Evolutionary conservation across 1,140 invertebrate genomes (phyloP).

Genomic region (Drosophila truncata): DNA sequence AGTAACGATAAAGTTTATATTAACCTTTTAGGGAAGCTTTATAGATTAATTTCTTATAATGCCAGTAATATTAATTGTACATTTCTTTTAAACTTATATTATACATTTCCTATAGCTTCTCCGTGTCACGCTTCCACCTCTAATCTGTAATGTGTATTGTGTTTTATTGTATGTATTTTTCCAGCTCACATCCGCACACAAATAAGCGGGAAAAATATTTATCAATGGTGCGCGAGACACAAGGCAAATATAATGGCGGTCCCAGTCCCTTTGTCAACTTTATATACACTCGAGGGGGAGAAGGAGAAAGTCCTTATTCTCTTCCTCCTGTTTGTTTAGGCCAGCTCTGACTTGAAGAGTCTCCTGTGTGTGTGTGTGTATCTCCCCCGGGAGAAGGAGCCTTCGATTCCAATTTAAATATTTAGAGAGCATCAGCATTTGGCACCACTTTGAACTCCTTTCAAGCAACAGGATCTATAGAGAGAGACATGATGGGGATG

Average conservation of each 20-base stretch:
- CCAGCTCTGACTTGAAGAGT: slow-evolving; percentile 34
- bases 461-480: slow-evolving; percentile 13
- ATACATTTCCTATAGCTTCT: background rate
- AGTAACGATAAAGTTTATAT: too few relatives aligned
- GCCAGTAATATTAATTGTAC: background rate
- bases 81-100: too few relatives aligned
- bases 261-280: slow-evolving; percentile 31
- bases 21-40: too few relatives aligned
- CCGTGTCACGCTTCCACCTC: slow-evolving; percentile 37
- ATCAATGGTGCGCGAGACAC: slow-evolving; percentile 52
- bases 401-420: slow-evolving; percentile 52
- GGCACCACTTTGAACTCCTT: slow-evolving; percentile 50
- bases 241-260: slow-evolving; percentile 35
- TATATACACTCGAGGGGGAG: background rate
- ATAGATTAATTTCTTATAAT: background rate
- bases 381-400: background rate
- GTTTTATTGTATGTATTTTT: slow-evolving; percentile 71
- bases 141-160: slow-evolving; percentile 24
- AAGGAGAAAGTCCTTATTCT: background rate
- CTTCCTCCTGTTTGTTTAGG: slow-evolving; percentile 39
- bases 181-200: slow-evolving; percentile 58
- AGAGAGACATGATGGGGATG: slow-evolving; percentile 1
- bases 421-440: slow-evolving; percentile 50
- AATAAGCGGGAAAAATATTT: slow-evolving; percentile 60
- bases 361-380: background rate